phyloP scores from a whole-genome alignment of 2,888 invertebrate species.

The Drosophila demipolita region DNA sequence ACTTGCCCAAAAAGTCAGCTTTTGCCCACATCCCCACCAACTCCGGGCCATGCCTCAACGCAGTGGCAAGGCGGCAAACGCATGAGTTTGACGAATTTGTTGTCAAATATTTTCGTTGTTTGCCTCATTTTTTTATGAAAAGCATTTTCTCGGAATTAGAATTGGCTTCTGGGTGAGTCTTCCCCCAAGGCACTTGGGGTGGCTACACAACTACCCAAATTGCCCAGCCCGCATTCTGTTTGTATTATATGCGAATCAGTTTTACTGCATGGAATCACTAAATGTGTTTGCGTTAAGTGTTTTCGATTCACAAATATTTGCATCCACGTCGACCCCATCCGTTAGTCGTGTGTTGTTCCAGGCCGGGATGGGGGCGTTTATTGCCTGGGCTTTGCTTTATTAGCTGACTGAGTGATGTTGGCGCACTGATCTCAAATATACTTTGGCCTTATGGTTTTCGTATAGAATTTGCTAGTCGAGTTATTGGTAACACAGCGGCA shows the following conservation, averaged over 20 bases:
- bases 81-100: constrained; percentile 81
- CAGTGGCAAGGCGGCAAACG: constrained; percentile 50
- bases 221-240: constrained; percentile 13
- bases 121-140: constrained; percentile 69
- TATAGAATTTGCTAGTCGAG: no score
- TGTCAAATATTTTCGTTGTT: constrained; percentile 81
- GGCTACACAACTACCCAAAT: constrained; percentile 7
- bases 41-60: constrained; percentile 29
- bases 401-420: constrained; percentile 29
- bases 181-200: constrained; percentile 32
- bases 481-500: background rate
- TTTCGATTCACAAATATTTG: constrained; percentile 82
- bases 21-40: constrained; percentile 41
- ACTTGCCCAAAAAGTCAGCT: constrained; percentile 58
- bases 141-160: constrained; percentile 75
- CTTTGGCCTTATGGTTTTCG: background rate
- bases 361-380: constrained; percentile 22
- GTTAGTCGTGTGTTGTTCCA: constrained; percentile 8
- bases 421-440: constrained; percentile 2
- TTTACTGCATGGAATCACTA: constrained; percentile 61
- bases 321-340: constrained; percentile 57
- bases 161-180: constrained; percentile 60
- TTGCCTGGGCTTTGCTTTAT: constrained; percentile 46
- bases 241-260: constrained; percentile 48
- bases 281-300: constrained; percentile 76